Conservation (phyloP, 2,888 invertebrate genomes). For the Agrochola macilenta region DNA sequence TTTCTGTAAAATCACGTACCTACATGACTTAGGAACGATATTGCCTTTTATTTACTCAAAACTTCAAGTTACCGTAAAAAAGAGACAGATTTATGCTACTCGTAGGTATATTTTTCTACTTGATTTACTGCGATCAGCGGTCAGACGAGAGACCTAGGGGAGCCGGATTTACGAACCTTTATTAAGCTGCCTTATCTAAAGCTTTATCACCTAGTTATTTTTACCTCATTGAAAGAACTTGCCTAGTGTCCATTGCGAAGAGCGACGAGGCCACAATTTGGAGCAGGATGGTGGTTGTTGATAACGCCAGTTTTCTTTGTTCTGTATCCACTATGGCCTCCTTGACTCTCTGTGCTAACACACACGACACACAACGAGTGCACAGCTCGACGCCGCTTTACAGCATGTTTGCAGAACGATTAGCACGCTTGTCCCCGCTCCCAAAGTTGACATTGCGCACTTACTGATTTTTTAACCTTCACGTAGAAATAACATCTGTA, state of each 20-base stretch:
- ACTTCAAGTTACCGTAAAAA: not conserved
- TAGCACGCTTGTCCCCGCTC: constrained; percentile 85
- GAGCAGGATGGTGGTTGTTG: constrained; percentile 69
- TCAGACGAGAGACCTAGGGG: constrained; percentile 1
- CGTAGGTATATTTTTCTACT: constrained; percentile 3
- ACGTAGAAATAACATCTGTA: constrained; percentile 81
- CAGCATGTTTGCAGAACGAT: constrained; percentile 87
- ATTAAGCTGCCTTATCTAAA: constrained; percentile 33
- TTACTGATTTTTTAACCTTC: constrained; percentile 87
- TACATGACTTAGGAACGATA: not conserved
- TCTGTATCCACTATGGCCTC: constrained; percentile 78
- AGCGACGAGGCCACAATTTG: constrained; percentile 67
- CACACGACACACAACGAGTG: constrained; percentile 79
- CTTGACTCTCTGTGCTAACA: constrained; percentile 83
- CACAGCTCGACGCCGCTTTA: constrained; percentile 80
- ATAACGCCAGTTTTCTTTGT: constrained; percentile 77
- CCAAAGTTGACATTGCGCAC: constrained; percentile 88
- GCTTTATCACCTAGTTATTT: constrained; percentile 29
- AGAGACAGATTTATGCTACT: not conserved
- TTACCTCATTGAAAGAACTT: constrained; percentile 44
- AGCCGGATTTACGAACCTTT: constrained; percentile 22
- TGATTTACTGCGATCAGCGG: constrained; percentile 22
- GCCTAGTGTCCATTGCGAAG: constrained; percentile 85
- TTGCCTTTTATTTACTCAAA: not conserved
- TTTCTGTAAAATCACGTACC: not conserved